Evolutionary conservation across 1,140 invertebrate genomes (phyloP).

Genomic region (Hesperophylax magnus): DNA sequence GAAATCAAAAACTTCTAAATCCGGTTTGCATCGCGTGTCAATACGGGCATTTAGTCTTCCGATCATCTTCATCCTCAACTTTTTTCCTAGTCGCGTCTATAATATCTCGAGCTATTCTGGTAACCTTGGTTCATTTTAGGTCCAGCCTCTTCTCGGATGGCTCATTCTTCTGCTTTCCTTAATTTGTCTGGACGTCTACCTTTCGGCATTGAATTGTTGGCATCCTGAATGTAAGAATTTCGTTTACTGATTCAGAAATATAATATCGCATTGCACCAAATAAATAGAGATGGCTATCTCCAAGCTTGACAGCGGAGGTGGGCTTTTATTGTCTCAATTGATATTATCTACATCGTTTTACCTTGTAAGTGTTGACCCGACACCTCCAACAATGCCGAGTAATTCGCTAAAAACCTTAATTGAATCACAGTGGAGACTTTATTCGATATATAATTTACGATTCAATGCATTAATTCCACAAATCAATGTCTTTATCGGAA

Average conservation of each 20-base stretch:
- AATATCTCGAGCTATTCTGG: no score
- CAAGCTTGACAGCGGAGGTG: no score
- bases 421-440: background rate
- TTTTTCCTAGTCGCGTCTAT: no score
- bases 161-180: background rate
- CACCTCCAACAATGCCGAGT: background rate
- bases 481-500: background rate
- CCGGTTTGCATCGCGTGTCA: slow-evolving; percentile 4
- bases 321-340: no score
- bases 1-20: background rate
- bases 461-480: background rate
- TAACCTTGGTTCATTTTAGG: background rate
- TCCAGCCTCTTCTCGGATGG: background rate
- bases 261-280: background rate
- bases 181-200: no score
- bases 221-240: no score
- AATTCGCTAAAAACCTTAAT: slow-evolving; percentile 9
- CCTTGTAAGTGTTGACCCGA: no score
- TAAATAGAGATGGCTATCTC: no score
- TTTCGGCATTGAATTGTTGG: no score
- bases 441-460: slow-evolving; percentile 19
- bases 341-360: no score
- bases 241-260: no score
- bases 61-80: no score
- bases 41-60: background rate